Evolutionary conservation across 2,113 vertebrate genomes (phyloP).

Genomic region (Pluvianellus socialis): DNA sequence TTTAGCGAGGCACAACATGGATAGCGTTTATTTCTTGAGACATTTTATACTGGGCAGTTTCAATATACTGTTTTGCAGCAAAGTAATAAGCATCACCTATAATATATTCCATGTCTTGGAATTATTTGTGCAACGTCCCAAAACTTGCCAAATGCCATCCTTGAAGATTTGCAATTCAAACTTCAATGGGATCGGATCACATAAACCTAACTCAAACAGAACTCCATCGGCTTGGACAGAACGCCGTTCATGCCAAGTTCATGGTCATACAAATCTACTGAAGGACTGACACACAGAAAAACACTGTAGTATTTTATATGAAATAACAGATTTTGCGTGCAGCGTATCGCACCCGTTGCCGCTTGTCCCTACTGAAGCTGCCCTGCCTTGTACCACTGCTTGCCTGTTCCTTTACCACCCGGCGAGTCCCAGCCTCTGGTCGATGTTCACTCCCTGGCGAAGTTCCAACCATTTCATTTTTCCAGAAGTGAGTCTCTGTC

Average conservation of each 20-base stretch:
- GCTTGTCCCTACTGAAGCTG: background rate
- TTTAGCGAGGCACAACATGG: background rate
- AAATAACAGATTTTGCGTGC: background rate
- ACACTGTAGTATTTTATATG: background rate
- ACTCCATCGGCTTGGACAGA: background rate
- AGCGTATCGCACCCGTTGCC: background rate
- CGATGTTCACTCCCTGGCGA: background rate
- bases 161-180: background rate
- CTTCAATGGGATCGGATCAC: fast-evolving
- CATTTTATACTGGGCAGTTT: background rate
- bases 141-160: background rate
- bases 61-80: background rate
- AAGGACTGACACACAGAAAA: background rate
- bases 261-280: background rate
- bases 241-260: background rate
- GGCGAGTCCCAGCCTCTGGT: background rate
- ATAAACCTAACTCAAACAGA: fast-evolving
- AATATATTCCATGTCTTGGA: background rate
- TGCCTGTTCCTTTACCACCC: background rate
- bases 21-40: background rate
- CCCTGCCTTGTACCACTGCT: background rate
- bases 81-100: background rate
- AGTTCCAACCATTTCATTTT: background rate
- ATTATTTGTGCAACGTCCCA: background rate
- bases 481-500: background rate